Conservation (phyloP, 2,797 vertebrate species). For the Ficedula albicollis region DNA sequence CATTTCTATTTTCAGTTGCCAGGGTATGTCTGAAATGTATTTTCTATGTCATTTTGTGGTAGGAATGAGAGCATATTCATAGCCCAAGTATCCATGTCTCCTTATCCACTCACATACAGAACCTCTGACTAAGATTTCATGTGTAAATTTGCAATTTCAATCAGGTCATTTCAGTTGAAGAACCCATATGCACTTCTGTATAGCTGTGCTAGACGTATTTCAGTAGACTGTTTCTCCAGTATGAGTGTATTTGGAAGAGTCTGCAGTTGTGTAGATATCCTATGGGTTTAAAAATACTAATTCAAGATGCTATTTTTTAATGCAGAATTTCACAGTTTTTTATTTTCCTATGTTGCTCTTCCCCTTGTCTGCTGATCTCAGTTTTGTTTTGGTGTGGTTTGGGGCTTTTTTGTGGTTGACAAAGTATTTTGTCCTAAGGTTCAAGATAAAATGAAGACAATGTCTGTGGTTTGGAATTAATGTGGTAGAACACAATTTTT, state of each 20-base stretch:
- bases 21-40: constrained; percentile 4
- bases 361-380: background rate
- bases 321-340: background rate
- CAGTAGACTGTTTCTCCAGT: background rate
- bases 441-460: background rate
- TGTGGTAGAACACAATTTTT: background rate
- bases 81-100: background rate
- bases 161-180: background rate
- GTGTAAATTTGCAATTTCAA: background rate
- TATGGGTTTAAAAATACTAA: background rate
- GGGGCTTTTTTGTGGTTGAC: background rate
- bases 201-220: background rate
- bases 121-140: background rate
- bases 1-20: constrained; percentile 1
- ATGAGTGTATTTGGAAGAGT: background rate
- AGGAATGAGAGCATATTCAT: background rate
- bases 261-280: background rate
- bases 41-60: constrained; percentile 30
- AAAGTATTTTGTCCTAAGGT: background rate
- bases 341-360: background rate
- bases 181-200: background rate
- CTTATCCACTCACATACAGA: background rate
- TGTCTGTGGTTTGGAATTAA: background rate
- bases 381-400: background rate
- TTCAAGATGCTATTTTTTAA: background rate